These are phyloP conservation scores for Euphydryas editha DNA, from an alignment of 2,888 invertebrate genomes.

Conservation along the genomic window DNA sequence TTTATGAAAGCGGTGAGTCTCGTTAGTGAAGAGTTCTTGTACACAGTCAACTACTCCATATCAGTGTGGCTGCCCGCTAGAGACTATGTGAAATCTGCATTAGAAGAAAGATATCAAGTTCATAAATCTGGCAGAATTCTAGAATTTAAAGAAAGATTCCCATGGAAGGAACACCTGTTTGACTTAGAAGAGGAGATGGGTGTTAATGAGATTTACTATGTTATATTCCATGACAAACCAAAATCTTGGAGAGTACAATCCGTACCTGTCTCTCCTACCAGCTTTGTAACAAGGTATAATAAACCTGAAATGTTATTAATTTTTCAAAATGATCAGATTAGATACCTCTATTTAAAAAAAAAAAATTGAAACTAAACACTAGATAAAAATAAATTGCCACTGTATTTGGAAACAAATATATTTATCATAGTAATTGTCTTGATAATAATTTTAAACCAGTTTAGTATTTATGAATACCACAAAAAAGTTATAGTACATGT, in stretches of 20 bases:
- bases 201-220: slow-evolving; percentile 87
- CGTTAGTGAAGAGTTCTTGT: slow-evolving; percentile 91
- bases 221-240: slow-evolving; percentile 86
- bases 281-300: slow-evolving; percentile 87
- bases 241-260: slow-evolving; percentile 92
- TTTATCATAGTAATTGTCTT: too few species aligned
- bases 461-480: too few species aligned
- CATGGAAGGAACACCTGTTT: slow-evolving; percentile 96
- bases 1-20: slow-evolving; percentile 91
- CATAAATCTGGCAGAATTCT: slow-evolving; percentile 93
- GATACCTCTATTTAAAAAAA: too few species aligned
- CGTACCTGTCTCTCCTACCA: slow-evolving; percentile 88
- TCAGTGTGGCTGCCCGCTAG: slow-evolving; percentile 95
- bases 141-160: slow-evolving; percentile 87
- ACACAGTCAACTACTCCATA: slow-evolving; percentile 85
- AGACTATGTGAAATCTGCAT: slow-evolving; percentile 87
- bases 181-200: slow-evolving; percentile 90
- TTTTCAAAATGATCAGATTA: not conserved
- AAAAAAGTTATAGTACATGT: too few species aligned
- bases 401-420: too few species aligned
- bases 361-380: too few species aligned
- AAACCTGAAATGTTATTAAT: not conserved
- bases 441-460: too few species aligned
- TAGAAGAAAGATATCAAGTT: slow-evolving; percentile 86
- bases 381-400: too few species aligned